Evolutionary conservation across 2,113 vertebrate genomes (phyloP).

Genomic region (Ranitomeya variabilis): DNA sequence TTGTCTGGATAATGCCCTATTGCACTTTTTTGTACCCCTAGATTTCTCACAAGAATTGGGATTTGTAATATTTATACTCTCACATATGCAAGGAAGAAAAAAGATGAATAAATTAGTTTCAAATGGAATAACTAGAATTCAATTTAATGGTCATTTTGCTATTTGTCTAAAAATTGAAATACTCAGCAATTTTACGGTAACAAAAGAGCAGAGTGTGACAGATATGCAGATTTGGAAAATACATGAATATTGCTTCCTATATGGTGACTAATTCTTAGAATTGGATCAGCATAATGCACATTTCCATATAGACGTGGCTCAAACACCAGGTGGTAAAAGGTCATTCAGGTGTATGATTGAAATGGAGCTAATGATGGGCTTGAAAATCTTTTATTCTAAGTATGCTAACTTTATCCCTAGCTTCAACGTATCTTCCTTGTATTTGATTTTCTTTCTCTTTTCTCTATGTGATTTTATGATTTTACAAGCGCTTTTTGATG

Average conservation of each 20-base stretch:
- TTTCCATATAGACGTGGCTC: slow-evolving; percentile 14
- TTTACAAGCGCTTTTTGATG: neutral
- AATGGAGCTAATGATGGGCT: neutral
- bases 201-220: neutral
- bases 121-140: neutral
- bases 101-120: neutral
- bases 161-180: neutral
- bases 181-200: neutral
- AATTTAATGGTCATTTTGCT: neutral
- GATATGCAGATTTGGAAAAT: neutral
- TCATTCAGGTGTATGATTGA: slow-evolving; percentile 3
- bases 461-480: neutral
- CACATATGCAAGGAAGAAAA: neutral
- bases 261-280: neutral
- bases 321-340: slow-evolving; percentile 13
- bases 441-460: neutral
- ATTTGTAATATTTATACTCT: neutral
- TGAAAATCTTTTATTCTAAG: neutral
- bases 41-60: neutral
- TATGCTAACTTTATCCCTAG: neutral
- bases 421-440: neutral
- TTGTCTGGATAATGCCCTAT: too few species aligned
- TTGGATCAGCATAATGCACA: neutral
- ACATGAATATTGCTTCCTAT: neutral
- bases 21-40: too few species aligned